A percentile compares a stretch with the other conserved stretches of the same genome.
Evolutionary conservation across 1,140 invertebrate genomes (phyloP).

Genomic region (Musca domestica): DNA sequence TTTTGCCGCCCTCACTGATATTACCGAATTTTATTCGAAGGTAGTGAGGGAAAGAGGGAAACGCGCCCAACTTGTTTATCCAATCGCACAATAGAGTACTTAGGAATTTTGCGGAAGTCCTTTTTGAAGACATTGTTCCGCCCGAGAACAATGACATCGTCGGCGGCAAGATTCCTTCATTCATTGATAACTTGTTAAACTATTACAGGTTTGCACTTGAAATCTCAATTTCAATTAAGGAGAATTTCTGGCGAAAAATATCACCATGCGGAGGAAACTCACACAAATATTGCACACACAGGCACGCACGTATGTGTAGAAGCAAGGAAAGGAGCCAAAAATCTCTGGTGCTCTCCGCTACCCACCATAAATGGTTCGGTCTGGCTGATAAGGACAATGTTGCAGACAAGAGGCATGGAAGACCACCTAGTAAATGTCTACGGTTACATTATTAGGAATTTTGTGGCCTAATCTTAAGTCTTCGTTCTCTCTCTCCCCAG

Average conservation of each 20-base stretch:
- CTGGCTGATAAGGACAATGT: too few relatives aligned
- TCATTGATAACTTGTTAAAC: constrained; percentile 21
- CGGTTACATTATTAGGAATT: constrained; percentile 15
- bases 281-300: too few relatives aligned
- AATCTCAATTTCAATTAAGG: constrained; percentile 14
- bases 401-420: background rate
- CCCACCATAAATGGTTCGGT: too few relatives aligned
- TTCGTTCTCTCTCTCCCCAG: background rate
- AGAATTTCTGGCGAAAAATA: background rate
- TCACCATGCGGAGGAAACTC: background rate
- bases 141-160: too few relatives aligned
- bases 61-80: background rate
- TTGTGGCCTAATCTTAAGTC: constrained; percentile 10
- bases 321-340: too few relatives aligned
- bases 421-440: constrained; percentile 11
- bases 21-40: too few relatives aligned
- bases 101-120: constrained; percentile 22
- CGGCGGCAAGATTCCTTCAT: background rate
- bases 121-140: constrained; percentile 12
- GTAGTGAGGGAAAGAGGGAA: too few relatives aligned
- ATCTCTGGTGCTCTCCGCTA: too few relatives aligned
- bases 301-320: too few relatives aligned
- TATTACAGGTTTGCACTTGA: constrained; percentile 19
- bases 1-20: background rate
- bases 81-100: constrained; percentile 8